Evolutionary conservation across 2,797 vertebrate genomes (phyloP).

Genomic region (Choloepus didactylus): DNA sequence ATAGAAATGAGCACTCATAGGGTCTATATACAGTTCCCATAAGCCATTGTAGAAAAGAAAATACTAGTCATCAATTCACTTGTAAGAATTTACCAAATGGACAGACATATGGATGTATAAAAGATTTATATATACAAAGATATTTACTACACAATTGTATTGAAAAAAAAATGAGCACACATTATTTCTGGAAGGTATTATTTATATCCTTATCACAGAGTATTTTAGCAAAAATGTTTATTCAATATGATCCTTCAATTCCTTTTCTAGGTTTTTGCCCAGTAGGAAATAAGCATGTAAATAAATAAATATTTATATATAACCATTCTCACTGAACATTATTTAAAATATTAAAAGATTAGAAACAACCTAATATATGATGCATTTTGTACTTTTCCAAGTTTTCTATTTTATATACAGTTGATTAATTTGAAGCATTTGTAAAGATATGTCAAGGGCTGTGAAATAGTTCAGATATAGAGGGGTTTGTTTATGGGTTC

Average conservation of each 20-base stretch:
- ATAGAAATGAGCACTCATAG: not conserved
- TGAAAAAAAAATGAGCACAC: not conserved
- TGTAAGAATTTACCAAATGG: not conserved
- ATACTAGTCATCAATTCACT: not conserved
- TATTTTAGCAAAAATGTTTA: slow-evolving; percentile 15
- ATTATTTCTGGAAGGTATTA: not conserved
- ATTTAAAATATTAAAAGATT: slow-evolving; percentile 14
- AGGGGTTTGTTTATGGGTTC: not conserved
- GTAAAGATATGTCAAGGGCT: not conserved
- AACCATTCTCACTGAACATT: not conserved
- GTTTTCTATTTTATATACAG: not conserved
- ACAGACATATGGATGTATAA: not conserved
- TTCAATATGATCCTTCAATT: not conserved
- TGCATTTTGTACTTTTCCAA: not conserved
- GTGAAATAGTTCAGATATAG: not conserved
- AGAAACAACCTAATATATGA: not conserved
- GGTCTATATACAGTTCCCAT: not conserved
- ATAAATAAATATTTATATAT: not conserved
- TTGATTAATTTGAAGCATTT: slow-evolving; percentile 3
- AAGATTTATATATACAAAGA: not conserved
- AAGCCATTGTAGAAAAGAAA: not conserved
- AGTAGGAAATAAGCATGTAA: not conserved
- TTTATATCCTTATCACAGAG: not conserved
- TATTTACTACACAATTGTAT: not conserved
- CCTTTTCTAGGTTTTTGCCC: not conserved